Evolutionary conservation across 2,113 vertebrate species (phyloP).

Genomic region (Clinocottus analis): DNA sequence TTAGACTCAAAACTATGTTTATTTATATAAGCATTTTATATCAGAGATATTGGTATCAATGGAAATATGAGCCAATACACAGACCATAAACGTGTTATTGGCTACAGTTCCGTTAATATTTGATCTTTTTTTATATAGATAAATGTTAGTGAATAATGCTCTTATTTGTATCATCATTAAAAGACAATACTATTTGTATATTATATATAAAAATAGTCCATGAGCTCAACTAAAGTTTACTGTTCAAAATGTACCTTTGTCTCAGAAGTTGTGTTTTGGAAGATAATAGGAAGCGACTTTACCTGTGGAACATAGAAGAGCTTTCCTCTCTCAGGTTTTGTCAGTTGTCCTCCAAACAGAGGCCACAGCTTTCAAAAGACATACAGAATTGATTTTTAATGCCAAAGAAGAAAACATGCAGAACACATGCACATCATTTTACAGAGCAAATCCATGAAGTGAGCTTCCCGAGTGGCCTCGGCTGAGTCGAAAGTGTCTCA

Average conservation of each 20-base stretch:
- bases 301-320: slow-evolving; percentile 99
- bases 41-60: background rate
- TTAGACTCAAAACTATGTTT: background rate
- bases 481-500: slow-evolving; percentile 62
- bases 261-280: background rate
- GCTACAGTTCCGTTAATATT: background rate
- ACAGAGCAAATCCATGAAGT: background rate
- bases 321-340: slow-evolving; percentile 96
- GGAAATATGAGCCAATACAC: background rate
- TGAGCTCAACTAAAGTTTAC: background rate
- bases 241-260: background rate
- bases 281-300: slow-evolving; percentile 16
- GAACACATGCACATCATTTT: background rate
- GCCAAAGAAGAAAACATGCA: background rate
- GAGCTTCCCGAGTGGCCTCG: background rate
- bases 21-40: background rate
- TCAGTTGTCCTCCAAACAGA: slow-evolving; percentile 93
- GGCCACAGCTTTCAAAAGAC: slow-evolving; percentile 90
- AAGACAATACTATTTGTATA: background rate
- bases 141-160: background rate
- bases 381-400: background rate
- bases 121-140: too few relatives aligned
- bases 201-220: background rate
- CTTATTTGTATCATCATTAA: too few relatives aligned
- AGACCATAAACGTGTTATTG: background rate